Evolutionary conservation across 2,888 invertebrate genomes (phyloP), one percentile per base, ranked within the genome.

Genomic region (Prosapia bicincta): DNA sequence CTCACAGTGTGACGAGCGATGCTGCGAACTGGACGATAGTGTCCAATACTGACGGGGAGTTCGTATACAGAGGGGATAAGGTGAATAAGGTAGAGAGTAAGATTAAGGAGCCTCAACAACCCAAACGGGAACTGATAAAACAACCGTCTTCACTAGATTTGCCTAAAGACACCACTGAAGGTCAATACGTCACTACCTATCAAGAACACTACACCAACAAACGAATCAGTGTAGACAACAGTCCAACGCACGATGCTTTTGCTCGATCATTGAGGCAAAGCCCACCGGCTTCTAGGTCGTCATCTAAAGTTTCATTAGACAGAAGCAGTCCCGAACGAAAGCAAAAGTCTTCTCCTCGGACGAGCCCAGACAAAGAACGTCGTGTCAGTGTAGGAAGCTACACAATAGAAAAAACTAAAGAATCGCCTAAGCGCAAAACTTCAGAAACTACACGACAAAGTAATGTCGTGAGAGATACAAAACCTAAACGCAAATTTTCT

Each of bases 231-330:
- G 88, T 88, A 54, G 91, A 92, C 74, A 87, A 88, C 81, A 92
- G 92, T 82, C 90, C 93, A 0, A 89, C 92, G 0, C 93, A 93
- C 82, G 90, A 92, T 80, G 92, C 92, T 0, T 93, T 93, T 87
- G 93, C 92, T 0, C 89, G 91, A 76, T 91, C 92, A 5, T 85
- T 93, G 69, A 88, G 93, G 30, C 88, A 91, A n/a, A 82, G 81
- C 72, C 90, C 90, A 1, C 84, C 87, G 1, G 84, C 85, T 3
- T 77, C 81, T 24, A 80, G 78, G 69, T 77, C 80, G 23, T 75
- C 77, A 43, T 76, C 77, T 0, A 79, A 79, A 30, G 78, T 78
- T 20, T 81, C 81, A 3, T 69, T 81, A 10, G 80, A 81, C 75
- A 73, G 80, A 78, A 87, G 88, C 25, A 82, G 80, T 74, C 82